phyloP scores from a whole-genome alignment of 92 coral and sea anemone species.

The Epizoanthus stellaris region DNA sequence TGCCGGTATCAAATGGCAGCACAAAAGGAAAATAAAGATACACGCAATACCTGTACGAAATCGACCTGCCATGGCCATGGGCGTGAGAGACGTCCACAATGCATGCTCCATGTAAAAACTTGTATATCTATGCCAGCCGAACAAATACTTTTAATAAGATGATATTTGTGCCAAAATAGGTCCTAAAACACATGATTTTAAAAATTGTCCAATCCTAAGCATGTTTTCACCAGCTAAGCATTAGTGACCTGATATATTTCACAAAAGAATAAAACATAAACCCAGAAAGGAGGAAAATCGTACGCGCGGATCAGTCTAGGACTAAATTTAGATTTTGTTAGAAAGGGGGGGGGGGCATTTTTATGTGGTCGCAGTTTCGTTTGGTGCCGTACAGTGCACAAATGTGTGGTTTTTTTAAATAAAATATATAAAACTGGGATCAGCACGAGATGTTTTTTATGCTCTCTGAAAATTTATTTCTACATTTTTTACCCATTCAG shows the following conservation, averaged over 20 bases:
- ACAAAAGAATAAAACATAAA: not conserved
- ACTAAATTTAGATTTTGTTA: not conserved
- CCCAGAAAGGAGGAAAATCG: conserved; percentile 3
- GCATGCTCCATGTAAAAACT: not conserved
- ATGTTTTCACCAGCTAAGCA: conserved; percentile 16
- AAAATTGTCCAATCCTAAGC: not conserved
- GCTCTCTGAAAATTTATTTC: conserved; percentile 15
- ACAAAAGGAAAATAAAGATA: conserved; percentile 26
- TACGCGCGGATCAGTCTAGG: not conserved
- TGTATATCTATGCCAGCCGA: not conserved
- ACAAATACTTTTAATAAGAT: conserved; percentile 15
- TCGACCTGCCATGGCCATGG: not conserved
- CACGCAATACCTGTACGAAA: not conserved
- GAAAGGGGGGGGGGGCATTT: too few relatives aligned
- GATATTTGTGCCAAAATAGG: conserved; percentile 5
- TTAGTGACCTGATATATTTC: conserved; percentile 2
- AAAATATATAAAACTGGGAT: too few relatives aligned
- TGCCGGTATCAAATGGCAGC: too few relatives aligned
- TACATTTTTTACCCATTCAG: conserved; percentile 28
- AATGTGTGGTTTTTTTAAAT: not conserved
- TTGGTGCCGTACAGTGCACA: conserved; percentile 2
- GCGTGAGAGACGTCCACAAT: conserved; percentile 14
- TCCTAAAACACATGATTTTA: not conserved
- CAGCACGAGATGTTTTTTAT: not conserved
- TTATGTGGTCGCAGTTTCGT: conserved; percentile 12